These are phyloP conservation scores for Cheilosia grossa DNA, from an alignment of 2,888 invertebrate species.

Conservation along the genomic window DNA sequence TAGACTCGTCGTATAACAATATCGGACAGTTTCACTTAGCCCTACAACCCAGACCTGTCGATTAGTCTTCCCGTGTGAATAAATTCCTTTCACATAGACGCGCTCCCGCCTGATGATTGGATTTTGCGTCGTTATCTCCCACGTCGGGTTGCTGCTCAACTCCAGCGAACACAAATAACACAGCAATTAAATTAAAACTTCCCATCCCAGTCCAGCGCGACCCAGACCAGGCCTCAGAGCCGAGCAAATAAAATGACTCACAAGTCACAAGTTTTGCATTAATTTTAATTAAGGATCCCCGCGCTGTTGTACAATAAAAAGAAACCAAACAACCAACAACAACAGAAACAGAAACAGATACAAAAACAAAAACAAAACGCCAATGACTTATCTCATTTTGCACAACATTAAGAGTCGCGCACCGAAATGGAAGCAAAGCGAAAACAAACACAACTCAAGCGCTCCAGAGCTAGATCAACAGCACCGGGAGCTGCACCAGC, in stretches of 20 bases:
- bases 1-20: conserved; percentile 12
- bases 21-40: conserved; percentile 42
- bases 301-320: conserved; percentile 42
- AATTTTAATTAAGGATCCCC: conserved; percentile 77
- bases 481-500: conserved; percentile 10
- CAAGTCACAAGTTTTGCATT: conserved; percentile 76
- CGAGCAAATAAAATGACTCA: conserved; percentile 75
- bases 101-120: conserved; percentile 13
- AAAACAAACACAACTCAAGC: conserved; percentile 58
- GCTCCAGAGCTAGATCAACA: conserved; percentile 32
- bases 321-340: background rate
- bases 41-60: conserved; percentile 20
- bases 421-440: conserved; percentile 69
- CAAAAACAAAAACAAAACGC: conserved; percentile 51
- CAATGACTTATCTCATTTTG: conserved; percentile 73
- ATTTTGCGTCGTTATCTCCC: conserved; percentile 68
- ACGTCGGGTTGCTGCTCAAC: conserved; percentile 62
- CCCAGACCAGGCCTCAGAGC: conserved; percentile 3
- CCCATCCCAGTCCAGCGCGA: conserved; percentile 13
- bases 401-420: conserved; percentile 74
- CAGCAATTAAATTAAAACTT: conserved; percentile 73
- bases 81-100: conserved; percentile 17
- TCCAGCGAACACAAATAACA: conserved; percentile 72
- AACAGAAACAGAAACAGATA: conserved; percentile 30
- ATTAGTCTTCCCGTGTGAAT: conserved; percentile 34